phyloP scores from a whole-genome alignment of 2,797 vertebrate genomes.

The Gymnodraco acuticeps region DNA sequence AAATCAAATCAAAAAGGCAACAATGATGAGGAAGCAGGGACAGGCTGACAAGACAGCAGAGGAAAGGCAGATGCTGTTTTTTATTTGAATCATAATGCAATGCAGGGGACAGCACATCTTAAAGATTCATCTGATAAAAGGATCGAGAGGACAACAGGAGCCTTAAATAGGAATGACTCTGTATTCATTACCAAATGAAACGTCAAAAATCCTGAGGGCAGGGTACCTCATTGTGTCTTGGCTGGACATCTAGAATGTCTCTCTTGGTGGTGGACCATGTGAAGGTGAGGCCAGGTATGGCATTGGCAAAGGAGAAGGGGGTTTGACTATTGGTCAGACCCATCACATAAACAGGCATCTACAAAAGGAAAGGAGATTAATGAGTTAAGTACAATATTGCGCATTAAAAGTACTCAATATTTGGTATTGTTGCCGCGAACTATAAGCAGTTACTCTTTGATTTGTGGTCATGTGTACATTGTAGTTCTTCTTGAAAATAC shows the following conservation, averaged over 20 bases:
- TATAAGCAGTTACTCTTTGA: not conserved
- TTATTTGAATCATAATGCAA: constrained; percentile 38
- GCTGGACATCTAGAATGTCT: constrained; percentile 90
- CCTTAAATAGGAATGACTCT: constrained; percentile 47
- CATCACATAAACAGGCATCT: constrained; percentile 97
- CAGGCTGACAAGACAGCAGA: constrained; percentile 34
- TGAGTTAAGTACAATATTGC: not conserved
- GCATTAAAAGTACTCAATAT: not conserved
- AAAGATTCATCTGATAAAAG: constrained; percentile 59
- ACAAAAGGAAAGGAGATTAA: constrained; percentile 13
- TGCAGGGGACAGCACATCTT: constrained; percentile 45
- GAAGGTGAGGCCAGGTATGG: constrained; percentile 91
- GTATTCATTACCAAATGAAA: constrained; percentile 25
- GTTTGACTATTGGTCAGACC: constrained; percentile 93
- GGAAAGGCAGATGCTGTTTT: constrained; percentile 33
- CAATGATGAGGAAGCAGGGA: constrained; percentile 39
- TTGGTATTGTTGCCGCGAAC: not conserved
- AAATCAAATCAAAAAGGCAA: constrained; percentile 66
- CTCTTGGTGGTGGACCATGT: constrained; percentile 95
- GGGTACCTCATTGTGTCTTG: constrained; percentile 91
- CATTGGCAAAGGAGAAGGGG: constrained; percentile 94
- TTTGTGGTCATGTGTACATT: not conserved
- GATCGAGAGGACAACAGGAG: constrained; percentile 29
- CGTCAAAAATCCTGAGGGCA: not conserved
- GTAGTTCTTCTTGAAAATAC: constrained; percentile 69